Evolutionary conservation across 2,797 vertebrate species (phyloP).

Genomic region (Paramormyrops hopkinsi): DNA sequence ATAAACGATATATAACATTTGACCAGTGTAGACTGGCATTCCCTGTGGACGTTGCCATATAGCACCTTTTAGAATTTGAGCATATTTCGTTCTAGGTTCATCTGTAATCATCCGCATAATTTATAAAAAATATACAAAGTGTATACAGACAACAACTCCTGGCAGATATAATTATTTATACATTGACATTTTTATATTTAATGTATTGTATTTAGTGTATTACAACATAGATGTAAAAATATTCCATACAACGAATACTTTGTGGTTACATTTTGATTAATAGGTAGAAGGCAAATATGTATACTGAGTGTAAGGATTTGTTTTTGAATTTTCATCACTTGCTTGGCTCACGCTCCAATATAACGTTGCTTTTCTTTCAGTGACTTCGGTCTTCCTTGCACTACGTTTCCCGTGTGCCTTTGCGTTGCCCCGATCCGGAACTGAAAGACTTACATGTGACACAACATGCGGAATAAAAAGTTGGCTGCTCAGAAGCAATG

Average conservation of each 20-base stretch:
- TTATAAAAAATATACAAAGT: neutral
- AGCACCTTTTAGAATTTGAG: neutral
- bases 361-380: neutral
- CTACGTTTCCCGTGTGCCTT: conserved; percentile 10
- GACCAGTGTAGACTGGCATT: neutral
- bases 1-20: neutral
- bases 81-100: neutral
- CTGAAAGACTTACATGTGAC: neutral
- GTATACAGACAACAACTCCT: neutral
- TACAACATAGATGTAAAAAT: neutral
- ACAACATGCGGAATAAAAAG: neutral
- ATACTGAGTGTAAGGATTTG: neutral
- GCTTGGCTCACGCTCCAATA: neutral
- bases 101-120: neutral
- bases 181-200: neutral
- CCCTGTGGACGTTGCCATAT: neutral
- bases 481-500: neutral
- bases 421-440: conserved; percentile 8
- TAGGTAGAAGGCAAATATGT: neutral
- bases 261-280: neutral
- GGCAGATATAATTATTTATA: neutral
- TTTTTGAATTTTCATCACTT: neutral
- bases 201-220: neutral
- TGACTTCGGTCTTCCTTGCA: neutral
- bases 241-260: neutral